phyloP scores from a whole-genome alignment of 1,140 invertebrate genomes.

The Eubasilissa regina region DNA sequence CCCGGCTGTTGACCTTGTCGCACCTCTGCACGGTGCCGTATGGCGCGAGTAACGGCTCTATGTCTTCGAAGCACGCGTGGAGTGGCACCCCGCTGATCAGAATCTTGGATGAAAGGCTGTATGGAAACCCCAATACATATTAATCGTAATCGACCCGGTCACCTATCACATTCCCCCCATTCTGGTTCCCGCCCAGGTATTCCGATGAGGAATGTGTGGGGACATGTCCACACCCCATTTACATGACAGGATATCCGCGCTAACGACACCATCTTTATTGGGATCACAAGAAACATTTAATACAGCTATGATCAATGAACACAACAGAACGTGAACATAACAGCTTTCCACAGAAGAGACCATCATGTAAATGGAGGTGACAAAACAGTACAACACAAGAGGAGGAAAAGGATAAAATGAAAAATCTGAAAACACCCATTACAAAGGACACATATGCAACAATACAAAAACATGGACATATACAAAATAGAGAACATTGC shows the following conservation, averaged over 20 bases:
- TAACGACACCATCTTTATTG: background rate
- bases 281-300: background rate
- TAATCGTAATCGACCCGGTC: conserved; percentile 39
- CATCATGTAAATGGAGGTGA: too few species aligned
- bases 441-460: background rate
- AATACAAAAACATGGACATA: too few species aligned
- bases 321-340: too few species aligned
- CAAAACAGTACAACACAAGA: too few species aligned
- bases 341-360: too few species aligned
- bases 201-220: conserved; percentile 8
- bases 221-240: background rate
- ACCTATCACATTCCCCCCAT: conserved; percentile 12
- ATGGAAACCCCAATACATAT: conserved; percentile 66
- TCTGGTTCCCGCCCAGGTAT: conserved; percentile 25
- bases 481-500: too few species aligned
- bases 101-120: conserved; percentile 85
- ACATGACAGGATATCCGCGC: background rate
- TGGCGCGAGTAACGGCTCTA: conserved; percentile 85
- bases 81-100: conserved; percentile 89
- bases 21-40: conserved; percentile 88
- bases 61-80: conserved; percentile 86
- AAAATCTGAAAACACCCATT: conserved; percentile 15
- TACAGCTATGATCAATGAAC: background rate
- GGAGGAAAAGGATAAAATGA: background rate
- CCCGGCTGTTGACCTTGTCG: conserved; percentile 87